Percentiles rank a stretch among this genome's conserved stretches.
phyloP scores from a whole-genome alignment of 2,888 invertebrate species.

The Perizoma affinitatum region DNA sequence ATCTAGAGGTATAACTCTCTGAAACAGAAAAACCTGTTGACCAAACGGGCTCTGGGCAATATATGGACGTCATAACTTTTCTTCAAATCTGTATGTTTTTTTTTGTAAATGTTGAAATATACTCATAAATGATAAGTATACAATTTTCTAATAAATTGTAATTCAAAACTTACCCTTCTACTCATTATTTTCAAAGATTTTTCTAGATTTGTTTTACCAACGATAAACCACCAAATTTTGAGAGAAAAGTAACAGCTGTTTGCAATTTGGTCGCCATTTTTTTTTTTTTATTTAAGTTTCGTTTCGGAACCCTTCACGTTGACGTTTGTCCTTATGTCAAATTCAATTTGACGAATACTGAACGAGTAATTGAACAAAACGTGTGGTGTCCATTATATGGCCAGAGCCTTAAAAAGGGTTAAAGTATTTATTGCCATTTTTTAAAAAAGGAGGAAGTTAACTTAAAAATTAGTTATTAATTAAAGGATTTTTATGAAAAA shows the following conservation, averaged over 20 bases:
- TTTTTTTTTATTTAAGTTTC: slow-evolving; percentile 11
- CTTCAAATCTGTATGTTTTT: slow-evolving; percentile 23
- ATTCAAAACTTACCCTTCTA: slow-evolving; percentile 33
- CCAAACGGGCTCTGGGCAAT: slow-evolving; percentile 31
- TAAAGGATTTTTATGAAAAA: too few relatives aligned
- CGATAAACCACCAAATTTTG: slow-evolving; percentile 16
- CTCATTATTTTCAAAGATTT: slow-evolving; percentile 29
- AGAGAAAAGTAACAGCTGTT: slow-evolving; percentile 12
- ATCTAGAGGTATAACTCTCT: slow-evolving; percentile 15
- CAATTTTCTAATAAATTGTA: slow-evolving; percentile 28
- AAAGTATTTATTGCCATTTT: slow-evolving; percentile 1
- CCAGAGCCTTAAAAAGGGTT: slow-evolving; percentile 20
- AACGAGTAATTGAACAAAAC: slow-evolving; percentile 17
- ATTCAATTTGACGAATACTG: slow-evolving; percentile 18
- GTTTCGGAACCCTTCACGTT: slow-evolving; percentile 3
- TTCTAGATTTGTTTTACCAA: slow-evolving; percentile 24
- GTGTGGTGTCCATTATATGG: slow-evolving; percentile 21
- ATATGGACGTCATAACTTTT: slow-evolving; percentile 33
- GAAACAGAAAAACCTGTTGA: slow-evolving; percentile 27
- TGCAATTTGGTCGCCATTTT: slow-evolving; percentile 12
- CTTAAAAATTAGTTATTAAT: too few relatives aligned
- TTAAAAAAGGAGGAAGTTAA: slow-evolving; percentile 6
- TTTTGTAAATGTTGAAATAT: slow-evolving; percentile 20
- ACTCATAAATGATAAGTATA: slow-evolving; percentile 25
- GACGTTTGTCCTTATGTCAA: slow-evolving; percentile 10